phyloP scores from a whole-genome alignment of 2,113 vertebrate species.

The Malaclemys terrapin region DNA sequence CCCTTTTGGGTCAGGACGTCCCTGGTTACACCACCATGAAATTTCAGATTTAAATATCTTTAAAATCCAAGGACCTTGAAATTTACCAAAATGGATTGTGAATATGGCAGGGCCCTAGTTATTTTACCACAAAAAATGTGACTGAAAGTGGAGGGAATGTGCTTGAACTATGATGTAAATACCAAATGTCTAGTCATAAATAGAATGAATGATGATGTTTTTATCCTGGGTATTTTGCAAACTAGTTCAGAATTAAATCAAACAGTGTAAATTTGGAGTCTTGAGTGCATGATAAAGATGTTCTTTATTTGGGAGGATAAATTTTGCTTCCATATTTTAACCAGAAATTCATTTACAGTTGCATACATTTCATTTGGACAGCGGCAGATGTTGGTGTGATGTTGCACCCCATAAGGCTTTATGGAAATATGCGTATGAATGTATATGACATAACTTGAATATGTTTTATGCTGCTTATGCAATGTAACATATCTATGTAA shows the following conservation, averaged over 20 bases:
- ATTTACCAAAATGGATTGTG: no score
- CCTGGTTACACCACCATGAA: no score
- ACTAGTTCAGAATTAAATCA: background rate
- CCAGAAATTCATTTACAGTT: background rate
- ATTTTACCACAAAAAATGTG: background rate
- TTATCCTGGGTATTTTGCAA: background rate
- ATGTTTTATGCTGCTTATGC: no score
- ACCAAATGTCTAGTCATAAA: background rate
- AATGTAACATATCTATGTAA: no score
- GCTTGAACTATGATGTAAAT: constrained; percentile 24
- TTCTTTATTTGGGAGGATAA: background rate
- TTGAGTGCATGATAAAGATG: background rate
- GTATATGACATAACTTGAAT: no score
- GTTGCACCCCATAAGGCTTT: no score
- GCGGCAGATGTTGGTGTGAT: background rate
- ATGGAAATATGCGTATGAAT: no score
- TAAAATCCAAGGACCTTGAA: no score
- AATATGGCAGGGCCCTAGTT: background rate
- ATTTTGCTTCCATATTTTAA: background rate
- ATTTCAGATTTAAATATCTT: no score
- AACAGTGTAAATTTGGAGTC: background rate
- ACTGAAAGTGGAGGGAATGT: background rate
- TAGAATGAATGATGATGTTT: constrained; percentile 19
- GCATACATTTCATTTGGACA: background rate
- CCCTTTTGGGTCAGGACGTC: no score